These are phyloP conservation scores for Meliscaeva auricollis DNA, from an alignment of 2,888 invertebrate species.

Conservation along the genomic window DNA sequence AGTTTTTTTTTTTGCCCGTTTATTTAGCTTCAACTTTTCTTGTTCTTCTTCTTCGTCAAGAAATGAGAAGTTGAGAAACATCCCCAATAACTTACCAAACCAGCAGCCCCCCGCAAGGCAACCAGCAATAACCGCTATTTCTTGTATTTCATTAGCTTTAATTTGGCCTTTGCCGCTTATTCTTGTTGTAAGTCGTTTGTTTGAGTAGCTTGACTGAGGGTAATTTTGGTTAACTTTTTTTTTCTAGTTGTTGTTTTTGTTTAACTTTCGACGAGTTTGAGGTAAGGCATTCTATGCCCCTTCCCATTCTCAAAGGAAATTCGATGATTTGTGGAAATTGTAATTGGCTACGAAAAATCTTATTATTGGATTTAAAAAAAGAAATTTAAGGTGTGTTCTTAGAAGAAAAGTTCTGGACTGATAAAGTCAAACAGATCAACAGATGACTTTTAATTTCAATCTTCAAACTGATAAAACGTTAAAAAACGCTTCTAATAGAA, in stretches of 20 bases:
- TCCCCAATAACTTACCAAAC: constrained; percentile 48
- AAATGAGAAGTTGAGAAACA: constrained; percentile 48
- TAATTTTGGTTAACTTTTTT: constrained; percentile 52
- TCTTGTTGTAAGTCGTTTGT: constrained; percentile 67
- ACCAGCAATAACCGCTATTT: constrained; percentile 69
- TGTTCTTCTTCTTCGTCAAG: constrained; percentile 21
- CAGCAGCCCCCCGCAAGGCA: constrained; percentile 14
- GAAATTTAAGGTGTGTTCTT: constrained; percentile 33
- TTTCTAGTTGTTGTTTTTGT: constrained; percentile 29
- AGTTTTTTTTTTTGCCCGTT: constrained; percentile 57
- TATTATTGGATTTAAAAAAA: not conserved
- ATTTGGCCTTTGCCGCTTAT: constrained; percentile 60
- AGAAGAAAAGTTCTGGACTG: too few species aligned
- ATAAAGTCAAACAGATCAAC: too few species aligned
- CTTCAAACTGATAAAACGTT: too few species aligned
- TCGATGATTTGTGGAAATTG: constrained; percentile 67
- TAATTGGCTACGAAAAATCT: constrained; percentile 50
- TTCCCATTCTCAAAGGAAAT: not conserved
- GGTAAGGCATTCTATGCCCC: constrained; percentile 12
- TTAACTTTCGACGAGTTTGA: constrained; percentile 44
- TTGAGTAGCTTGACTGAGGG: constrained; percentile 38
- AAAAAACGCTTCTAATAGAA: too few species aligned
- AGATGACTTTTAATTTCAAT: too few species aligned
- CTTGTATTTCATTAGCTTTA: constrained; percentile 75
- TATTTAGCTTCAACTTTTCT: not conserved